phyloP scores from a whole-genome alignment of 2,797 vertebrate genomes.

The Stomatorhinus walkeri region DNA sequence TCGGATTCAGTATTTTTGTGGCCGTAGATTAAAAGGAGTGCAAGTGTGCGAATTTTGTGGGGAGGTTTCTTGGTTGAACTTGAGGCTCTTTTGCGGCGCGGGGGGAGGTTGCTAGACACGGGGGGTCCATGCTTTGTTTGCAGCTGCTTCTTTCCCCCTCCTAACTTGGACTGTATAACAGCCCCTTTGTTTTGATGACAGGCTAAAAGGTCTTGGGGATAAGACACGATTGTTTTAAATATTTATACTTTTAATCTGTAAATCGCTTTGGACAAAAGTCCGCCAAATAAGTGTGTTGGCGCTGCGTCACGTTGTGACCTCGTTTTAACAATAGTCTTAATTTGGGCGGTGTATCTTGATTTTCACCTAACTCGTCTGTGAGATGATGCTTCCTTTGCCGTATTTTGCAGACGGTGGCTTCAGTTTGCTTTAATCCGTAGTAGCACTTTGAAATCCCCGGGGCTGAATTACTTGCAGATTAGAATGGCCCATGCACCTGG shows the following conservation, averaged over 20 bases:
- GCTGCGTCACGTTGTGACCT: not conserved
- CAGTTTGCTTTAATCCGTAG: not conserved
- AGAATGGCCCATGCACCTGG: not conserved
- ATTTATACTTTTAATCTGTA: not conserved
- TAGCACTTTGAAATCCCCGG: not conserved
- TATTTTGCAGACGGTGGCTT: too few relatives aligned
- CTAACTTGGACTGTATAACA: conserved; percentile 24
- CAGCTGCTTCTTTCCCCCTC: conserved; percentile 7
- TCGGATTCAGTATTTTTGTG: not conserved
- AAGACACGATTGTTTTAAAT: not conserved
- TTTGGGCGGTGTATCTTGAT: not conserved
- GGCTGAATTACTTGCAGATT: not conserved
- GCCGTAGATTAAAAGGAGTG: not conserved
- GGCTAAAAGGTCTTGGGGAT: not conserved
- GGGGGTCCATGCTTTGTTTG: conserved; percentile 36
- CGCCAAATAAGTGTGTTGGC: not conserved
- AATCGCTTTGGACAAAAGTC: not conserved
- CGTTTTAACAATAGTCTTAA: not conserved
- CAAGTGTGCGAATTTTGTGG: not conserved
- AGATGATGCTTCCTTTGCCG: not conserved
- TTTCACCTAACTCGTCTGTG: not conserved
- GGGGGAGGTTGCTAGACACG: not conserved
- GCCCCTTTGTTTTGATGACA: conserved; percentile 34
- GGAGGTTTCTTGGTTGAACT: not conserved
- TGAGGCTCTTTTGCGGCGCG: not conserved